Evolutionary conservation across 2,113 vertebrate genomes (phyloP).

Genomic region (Propithecus coquereli): DNA sequence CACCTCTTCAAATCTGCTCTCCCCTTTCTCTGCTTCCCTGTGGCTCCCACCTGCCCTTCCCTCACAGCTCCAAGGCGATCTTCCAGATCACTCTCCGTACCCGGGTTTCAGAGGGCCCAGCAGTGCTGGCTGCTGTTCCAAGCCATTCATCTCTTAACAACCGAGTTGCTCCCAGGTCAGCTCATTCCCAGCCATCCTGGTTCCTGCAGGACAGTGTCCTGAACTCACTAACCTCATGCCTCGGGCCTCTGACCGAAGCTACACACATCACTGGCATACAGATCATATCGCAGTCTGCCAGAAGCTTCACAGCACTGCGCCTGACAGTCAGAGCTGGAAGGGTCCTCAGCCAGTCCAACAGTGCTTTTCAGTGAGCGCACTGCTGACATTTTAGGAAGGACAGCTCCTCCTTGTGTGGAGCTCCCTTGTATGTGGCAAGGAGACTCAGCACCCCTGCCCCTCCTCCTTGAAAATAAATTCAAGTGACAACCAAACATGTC

Average conservation of each 20-base stretch:
- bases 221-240: background rate
- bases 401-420: background rate
- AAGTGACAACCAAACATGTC: background rate
- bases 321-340: background rate
- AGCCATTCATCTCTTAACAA: background rate
- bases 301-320: background rate
- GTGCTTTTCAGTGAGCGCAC: background rate
- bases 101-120: background rate
- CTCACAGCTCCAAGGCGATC: background rate
- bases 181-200: background rate
- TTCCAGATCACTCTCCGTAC: background rate
- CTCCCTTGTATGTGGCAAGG: background rate
- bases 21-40: background rate
- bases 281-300: background rate
- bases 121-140: background rate
- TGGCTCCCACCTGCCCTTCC: background rate
- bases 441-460: background rate
- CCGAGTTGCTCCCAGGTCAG: background rate
- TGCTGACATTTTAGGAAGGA: background rate
- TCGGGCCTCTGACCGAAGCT: background rate
- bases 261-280: background rate
- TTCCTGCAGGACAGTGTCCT: background rate
- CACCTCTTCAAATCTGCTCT: background rate
- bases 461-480: background rate
- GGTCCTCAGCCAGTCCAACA: background rate